Base-by-base conservation (phyloP, 1,140 invertebrate species). In the Platyura marginata region DNA sequence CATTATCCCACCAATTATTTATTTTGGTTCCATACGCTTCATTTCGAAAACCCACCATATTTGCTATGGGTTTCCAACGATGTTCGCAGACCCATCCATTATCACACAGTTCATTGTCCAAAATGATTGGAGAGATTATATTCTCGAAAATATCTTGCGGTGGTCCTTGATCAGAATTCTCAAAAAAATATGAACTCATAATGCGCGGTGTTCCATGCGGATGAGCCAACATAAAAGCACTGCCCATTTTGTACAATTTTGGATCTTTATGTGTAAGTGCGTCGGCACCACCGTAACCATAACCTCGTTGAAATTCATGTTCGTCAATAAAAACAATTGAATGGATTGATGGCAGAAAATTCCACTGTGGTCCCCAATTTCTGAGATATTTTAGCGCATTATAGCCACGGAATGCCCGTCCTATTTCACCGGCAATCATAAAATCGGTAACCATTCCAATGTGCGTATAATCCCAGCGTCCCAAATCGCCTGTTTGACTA, bases 21-120 rank as follows among this genome's bases (percentile, higher is more conserved):
- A 81, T 18, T 5, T 41, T 48, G 4, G 69, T 69, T 11, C 63
- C 66, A 33, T 59, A 56, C 3, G 71, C 81, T 1, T 66, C 61
- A 52, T 81, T 84, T 29, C 78, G 66, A 57, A 88, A 87, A 2
- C 54, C 56, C 2, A 83, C 79, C 85, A 90, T 90, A 46, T 79
- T 77, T 56, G 64, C 77, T 49, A 90, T 86, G 52, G 81, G 73
- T 4, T 74, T 62, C 86, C 85, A 91, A 20, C 84, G 71, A 59
- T 93, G 88, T 60, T 93, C 88, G 55, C 89, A 93, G 1, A 90
- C 62, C 85, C 85, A 93, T 2, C 83, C 85, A 51, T 77, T 76
- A 1, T 67, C 71, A 50, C 87, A 92, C 1, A 63, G 67, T 2
- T 70, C 65, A 49, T 84, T 71, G 13, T 63, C 42, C 32, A 77